Base-by-base conservation (phyloP, 2,888 invertebrate species). In the Idaea aversata region DNA sequence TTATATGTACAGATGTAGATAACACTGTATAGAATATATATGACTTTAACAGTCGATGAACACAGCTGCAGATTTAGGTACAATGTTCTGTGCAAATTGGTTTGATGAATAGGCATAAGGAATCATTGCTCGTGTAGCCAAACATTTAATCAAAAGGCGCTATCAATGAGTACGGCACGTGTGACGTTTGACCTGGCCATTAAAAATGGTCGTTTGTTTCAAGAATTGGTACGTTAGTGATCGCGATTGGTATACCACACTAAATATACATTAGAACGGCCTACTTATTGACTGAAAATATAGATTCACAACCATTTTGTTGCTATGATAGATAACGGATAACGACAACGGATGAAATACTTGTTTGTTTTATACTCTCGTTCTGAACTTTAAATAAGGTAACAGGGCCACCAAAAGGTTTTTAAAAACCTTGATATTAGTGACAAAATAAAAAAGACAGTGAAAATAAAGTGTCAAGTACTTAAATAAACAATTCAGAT, bases 131-230 rank as follows among this genome's bases (percentile, higher is more conserved):
- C 59, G 61, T 63, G 65, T 67, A 65, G 63, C 71, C 59, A 70
- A 64, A 65, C 68, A 57, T 67, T 69, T 72, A 76, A 77, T 78
- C 68, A 72, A 78, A 76, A 75, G 81, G 79, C 84, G 77, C 76
- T 79, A 75, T 71, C 74, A 80, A 74, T 74, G 82, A 78, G 74
- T 72, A 71, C 72, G 72, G 81, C 86, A 84, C 83, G 83, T 81
- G 85, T 82, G 83, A 74, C 78, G 76, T 68, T 85, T 90, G 90
- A 74, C 72, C 71, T 66, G 77, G 77, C 83, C 84, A 87, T 91
- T 89, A 88, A 91, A 92, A 93, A 91, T 85, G 83, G 76, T 84
- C 85, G 81, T 85, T 87, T 83, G 83, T 83, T 83, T 81, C 79
- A 82, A 81, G 87, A 87, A 90, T 88, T 89, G 88, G 85, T 89